phyloP scores from a whole-genome alignment of 2,888 invertebrate species.

The Melangyna quadrimaculata region DNA sequence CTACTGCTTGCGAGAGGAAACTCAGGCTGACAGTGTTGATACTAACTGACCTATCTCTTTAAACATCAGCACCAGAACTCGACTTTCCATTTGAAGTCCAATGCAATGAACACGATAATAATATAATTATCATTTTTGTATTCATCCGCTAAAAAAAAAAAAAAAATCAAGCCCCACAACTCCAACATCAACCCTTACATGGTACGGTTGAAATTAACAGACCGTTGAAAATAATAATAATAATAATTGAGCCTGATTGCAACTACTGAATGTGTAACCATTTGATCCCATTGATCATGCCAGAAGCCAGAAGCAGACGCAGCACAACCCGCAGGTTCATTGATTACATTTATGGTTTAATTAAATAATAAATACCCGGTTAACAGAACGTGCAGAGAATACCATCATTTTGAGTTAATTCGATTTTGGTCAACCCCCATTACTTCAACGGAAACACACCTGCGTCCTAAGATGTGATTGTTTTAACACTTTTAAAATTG shows the following conservation, averaged over 20 bases:
- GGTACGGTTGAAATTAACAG: neutral
- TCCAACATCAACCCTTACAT: conserved; percentile 1
- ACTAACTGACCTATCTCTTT: conserved; percentile 17
- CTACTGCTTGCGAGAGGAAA: neutral
- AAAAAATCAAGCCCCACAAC: neutral
- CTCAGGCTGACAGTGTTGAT: conserved; percentile 8
- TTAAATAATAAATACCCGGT: conserved; percentile 56
- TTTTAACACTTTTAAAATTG: conserved; percentile 28
- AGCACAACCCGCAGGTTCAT: conserved; percentile 31
- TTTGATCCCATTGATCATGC: conserved; percentile 64
- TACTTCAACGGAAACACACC: conserved; percentile 37
- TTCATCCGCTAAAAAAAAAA: conserved; percentile 12
- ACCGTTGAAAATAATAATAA: conserved; percentile 44
- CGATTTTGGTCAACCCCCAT: conserved; percentile 7
- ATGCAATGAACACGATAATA: neutral
- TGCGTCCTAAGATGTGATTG: conserved; percentile 22
- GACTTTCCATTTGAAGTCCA: neutral
- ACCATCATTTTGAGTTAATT: conserved; percentile 16
- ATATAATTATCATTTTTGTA: conserved; percentile 1
- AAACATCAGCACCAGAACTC: neutral
- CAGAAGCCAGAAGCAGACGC: neutral
- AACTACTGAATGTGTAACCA: conserved; percentile 42
- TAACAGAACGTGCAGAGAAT: conserved; percentile 41
- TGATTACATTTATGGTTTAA: conserved; percentile 65
- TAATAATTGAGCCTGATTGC: conserved; percentile 58